These are phyloP conservation scores for Lophotriccus pileatus DNA, from an alignment of 2,797 vertebrate species.

Conservation along the genomic window DNA sequence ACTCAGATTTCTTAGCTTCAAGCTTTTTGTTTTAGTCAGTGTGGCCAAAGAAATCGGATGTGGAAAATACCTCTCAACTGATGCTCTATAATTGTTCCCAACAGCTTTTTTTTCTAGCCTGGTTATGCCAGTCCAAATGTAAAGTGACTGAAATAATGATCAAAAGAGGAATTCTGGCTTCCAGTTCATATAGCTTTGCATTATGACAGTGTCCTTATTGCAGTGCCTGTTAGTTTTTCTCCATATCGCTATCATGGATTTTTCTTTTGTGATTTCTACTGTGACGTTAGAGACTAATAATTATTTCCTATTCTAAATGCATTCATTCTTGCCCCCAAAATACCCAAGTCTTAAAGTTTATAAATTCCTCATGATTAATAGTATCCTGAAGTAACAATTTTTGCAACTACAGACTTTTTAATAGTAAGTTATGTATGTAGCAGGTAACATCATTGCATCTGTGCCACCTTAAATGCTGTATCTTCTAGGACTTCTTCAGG, in stretches of 20 bases:
- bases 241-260: not conserved
- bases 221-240: not conserved
- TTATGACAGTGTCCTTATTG: not conserved
- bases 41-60: not conserved
- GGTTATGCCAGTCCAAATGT: not conserved
- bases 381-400: not conserved
- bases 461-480: not conserved
- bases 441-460: not conserved
- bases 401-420: not conserved
- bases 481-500: not conserved
- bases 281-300: not conserved
- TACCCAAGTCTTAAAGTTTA: not conserved
- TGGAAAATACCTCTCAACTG: not conserved
- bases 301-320: not conserved
- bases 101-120: not conserved
- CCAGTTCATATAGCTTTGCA: not conserved
- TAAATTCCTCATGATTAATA: not conserved
- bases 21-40: not conserved
- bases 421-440: not conserved
- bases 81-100: not conserved
- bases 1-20: not conserved
- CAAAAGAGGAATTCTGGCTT: not conserved
- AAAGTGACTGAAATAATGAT: not conserved
- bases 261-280: not conserved
- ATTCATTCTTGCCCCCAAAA: not conserved